phyloP scores from a whole-genome alignment of 2,113 vertebrate species.

The Pelodiscus sinensis region DNA sequence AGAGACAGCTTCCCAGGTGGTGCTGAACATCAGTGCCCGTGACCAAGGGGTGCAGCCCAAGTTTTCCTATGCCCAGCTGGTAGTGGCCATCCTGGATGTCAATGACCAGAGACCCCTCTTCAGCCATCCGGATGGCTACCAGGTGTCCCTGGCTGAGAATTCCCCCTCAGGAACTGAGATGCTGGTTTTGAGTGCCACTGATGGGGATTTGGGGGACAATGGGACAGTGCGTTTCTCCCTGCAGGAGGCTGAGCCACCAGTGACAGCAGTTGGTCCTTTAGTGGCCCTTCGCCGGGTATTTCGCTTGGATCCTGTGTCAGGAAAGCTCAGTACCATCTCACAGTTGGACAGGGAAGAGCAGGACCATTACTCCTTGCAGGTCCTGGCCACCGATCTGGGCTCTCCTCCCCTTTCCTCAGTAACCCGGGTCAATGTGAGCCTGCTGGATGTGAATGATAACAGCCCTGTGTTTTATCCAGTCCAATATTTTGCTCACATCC shows the following conservation, averaged over 20 bases:
- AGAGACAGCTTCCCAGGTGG: constrained; percentile 88
- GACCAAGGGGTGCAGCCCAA: constrained; percentile 96
- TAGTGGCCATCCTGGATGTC: constrained; percentile 91
- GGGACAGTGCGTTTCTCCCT: constrained; percentile 92
- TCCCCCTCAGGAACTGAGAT: constrained; percentile 87
- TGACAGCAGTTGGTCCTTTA: not conserved
- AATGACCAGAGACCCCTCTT: constrained; percentile 94
- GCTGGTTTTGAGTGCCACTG: constrained; percentile 85
- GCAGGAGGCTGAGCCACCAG: constrained; percentile 78
- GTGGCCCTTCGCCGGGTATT: constrained; percentile 76
- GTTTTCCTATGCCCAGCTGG: constrained; percentile 90
- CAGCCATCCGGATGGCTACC: constrained; percentile 82
- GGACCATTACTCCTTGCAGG: constrained; percentile 83
- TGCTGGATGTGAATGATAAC: constrained; percentile 95
- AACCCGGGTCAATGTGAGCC: constrained; percentile 86
- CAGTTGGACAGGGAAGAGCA: constrained; percentile 93
- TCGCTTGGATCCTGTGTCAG: constrained; percentile 87
- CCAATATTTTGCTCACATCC: constrained; percentile 96
- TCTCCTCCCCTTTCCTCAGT: constrained; percentile 86
- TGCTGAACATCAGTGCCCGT: constrained; percentile 94
- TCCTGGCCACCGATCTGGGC: constrained; percentile 90
- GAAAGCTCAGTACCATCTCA: constrained; percentile 83
- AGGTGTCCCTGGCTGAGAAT: constrained; percentile 87
- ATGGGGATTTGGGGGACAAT: constrained; percentile 94
- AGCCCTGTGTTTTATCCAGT: constrained; percentile 94